Percentiles rank a stretch among this genome's conserved stretches.
Conservation (phyloP, 23 tunicate species). For the Botrylloides violaceus region DNA sequence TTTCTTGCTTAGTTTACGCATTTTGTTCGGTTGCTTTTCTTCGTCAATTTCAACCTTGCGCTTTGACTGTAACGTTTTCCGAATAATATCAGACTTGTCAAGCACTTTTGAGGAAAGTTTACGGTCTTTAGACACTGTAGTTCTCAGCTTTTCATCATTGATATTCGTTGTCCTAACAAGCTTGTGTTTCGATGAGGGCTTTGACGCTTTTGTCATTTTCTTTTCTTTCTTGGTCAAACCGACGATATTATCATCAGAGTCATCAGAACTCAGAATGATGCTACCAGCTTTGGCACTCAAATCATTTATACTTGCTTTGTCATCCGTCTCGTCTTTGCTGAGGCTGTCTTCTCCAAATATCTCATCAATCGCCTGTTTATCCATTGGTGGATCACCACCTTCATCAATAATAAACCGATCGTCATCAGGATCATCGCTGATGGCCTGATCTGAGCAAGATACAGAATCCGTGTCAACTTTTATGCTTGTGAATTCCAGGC, state of each 20-base stretch:
- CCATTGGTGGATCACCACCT: not conserved
- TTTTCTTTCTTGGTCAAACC: not conserved
- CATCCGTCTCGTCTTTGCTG: not conserved
- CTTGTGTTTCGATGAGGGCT: no score
- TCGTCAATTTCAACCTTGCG: not conserved
- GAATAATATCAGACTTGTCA: not conserved
- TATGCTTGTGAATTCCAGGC: not conserved
- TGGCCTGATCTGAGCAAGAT: no score
- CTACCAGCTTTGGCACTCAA: not conserved
- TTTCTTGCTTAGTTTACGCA: conserved; percentile 2
- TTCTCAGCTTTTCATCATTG: no score
- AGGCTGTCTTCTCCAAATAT: conserved; percentile 1
- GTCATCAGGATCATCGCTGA: not conserved
- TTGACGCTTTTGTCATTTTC: not conserved
- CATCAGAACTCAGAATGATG: not conserved
- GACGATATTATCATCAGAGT: not conserved
- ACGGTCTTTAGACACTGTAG: no score
- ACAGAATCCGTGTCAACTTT: no score
- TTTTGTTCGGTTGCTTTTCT: not conserved
- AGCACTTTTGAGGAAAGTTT: no score
- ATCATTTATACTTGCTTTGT: not conserved
- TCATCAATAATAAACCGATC: not conserved
- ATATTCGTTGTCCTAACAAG: no score
- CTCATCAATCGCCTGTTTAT: not conserved
- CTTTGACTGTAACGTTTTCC: not conserved